Evolutionary conservation across 2,888 invertebrate genomes (phyloP), one percentile per base, ranked within the genome.

Genomic region (Imbricaverruca yamaguchii): DNA sequence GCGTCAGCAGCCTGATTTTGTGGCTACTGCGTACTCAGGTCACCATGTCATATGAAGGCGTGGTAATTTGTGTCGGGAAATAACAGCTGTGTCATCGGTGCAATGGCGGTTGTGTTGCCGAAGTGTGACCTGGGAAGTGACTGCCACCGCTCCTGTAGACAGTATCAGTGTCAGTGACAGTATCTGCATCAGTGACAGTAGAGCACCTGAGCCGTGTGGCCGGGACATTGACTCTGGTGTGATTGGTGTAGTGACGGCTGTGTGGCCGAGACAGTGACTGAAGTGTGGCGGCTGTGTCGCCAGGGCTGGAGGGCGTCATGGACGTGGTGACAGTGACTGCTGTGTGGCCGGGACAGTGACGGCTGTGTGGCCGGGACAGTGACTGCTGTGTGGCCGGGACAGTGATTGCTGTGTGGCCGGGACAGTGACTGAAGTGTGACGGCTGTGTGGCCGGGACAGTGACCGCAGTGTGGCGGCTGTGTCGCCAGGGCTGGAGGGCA

Each of bases 221-320:
- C 39, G 4, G 39, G 39, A 39, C 39, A n/a, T n/a, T n/a, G n/a
- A n/a, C n/a, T n/a, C n/a, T n/a, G n/a, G n/a, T n/a, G n/a, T n/a
- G n/a, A n/a, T n/a, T n/a, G n/a, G n/a, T n/a, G n/a, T n/a, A 39
- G 39, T 39, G 39, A 39, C 39, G 39, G 39, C 65, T 21, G 21
- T 56, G 23, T 21, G 0, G 8, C 79, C 63, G 53, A 23, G 82
- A 92, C 94, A 1, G 93, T 95, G 0, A 91, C 94, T 0, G 89
- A 91, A 0, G 90, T 90, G 69, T 91, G 92, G 80, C 39, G 39
- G 39, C 39, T 39, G 39, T 39, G 39, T 39, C 2, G 4, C 39
- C 39, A 4, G 39, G 39, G n/a, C n/a, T n/a, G n/a, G n/a, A n/a
- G n/a, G n/a, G n/a, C n/a, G n/a, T n/a, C n/a, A n/a, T n/a, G n/a